Conservation (phyloP, 2,797 vertebrate species). For the Alcedo quadribrachys region DNA sequence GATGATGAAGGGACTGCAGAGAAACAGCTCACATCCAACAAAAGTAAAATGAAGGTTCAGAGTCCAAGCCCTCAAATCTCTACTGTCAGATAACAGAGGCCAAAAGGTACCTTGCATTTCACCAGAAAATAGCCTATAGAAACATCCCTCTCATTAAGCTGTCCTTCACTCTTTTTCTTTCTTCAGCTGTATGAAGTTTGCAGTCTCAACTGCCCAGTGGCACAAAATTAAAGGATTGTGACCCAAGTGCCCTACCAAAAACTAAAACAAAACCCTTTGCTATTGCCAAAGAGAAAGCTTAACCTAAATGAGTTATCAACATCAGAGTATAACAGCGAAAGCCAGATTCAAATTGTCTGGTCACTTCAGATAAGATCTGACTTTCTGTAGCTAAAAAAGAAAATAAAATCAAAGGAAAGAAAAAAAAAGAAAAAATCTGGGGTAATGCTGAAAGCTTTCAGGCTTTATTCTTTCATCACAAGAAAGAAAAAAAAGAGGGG, state of each 20-base stretch:
- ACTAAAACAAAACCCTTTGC: neutral
- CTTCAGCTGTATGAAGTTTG: neutral
- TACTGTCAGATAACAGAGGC: neutral
- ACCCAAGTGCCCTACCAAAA: neutral
- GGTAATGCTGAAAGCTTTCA: conserved; percentile 9
- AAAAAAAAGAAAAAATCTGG: neutral
- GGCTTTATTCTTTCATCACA: conserved; percentile 15
- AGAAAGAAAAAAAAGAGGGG: neutral
- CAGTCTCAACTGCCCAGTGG: neutral
- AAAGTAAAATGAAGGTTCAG: neutral
- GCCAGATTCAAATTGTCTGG: neutral
- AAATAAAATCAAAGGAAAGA: neutral
- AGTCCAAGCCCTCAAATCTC: neutral
- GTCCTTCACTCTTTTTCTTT: neutral
- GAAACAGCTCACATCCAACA: neutral
- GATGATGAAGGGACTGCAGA: neutral
- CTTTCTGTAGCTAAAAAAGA: neutral
- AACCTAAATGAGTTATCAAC: neutral
- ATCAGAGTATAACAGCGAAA: neutral
- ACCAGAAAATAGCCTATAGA: neutral
- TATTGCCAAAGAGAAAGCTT: neutral
- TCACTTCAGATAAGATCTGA: neutral
- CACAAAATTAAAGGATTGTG: neutral
- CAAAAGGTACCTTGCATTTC: neutral
- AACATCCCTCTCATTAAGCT: neutral